A percentile compares a stretch with the other conserved stretches of the same genome.
Evolutionary conservation across 2,113 vertebrate genomes (phyloP).

Genomic region (Melospiza georgiana): DNA sequence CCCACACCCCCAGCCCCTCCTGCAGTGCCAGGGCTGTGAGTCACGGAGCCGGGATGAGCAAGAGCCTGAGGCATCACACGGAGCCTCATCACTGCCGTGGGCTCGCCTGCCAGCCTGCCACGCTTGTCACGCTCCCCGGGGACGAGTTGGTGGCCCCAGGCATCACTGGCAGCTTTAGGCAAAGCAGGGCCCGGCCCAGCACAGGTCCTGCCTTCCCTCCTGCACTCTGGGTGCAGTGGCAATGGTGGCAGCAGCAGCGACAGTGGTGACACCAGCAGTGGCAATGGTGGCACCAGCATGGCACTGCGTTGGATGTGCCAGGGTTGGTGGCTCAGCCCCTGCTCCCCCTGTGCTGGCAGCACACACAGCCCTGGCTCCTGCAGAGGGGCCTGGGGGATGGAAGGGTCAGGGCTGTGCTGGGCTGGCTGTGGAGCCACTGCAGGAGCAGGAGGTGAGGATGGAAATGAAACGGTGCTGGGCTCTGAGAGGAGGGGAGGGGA

Average conservation of each 20-base stretch:
- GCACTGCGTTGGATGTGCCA: fast-evolving
- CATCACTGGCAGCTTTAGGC: neutral
- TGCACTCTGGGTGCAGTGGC: fast-evolving
- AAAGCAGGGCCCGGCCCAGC: neutral
- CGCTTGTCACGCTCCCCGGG: fast-evolving
- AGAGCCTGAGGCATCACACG: neutral
- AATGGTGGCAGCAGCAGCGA: too few species aligned
- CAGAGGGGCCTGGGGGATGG: neutral
- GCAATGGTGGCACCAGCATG: too few species aligned
- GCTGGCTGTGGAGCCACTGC: neutral
- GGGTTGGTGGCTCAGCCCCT: fast-evolving
- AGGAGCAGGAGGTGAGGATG: neutral
- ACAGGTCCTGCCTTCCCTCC: neutral
- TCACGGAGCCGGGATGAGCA: neutral
- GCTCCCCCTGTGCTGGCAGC: neutral
- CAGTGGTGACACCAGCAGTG: fast-evolving
- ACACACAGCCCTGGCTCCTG: neutral
- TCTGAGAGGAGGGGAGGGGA: neutral
- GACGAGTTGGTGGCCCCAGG: neutral
- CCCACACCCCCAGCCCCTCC: neutral
- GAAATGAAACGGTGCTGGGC: fast-evolving
- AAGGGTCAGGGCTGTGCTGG: fast-evolving
- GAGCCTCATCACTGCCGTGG: neutral
- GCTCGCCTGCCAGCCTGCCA: neutral
- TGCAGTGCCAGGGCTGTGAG: neutral